phyloP scores from a whole-genome alignment of 2,888 invertebrate species.

The Ectobius pallidus region DNA sequence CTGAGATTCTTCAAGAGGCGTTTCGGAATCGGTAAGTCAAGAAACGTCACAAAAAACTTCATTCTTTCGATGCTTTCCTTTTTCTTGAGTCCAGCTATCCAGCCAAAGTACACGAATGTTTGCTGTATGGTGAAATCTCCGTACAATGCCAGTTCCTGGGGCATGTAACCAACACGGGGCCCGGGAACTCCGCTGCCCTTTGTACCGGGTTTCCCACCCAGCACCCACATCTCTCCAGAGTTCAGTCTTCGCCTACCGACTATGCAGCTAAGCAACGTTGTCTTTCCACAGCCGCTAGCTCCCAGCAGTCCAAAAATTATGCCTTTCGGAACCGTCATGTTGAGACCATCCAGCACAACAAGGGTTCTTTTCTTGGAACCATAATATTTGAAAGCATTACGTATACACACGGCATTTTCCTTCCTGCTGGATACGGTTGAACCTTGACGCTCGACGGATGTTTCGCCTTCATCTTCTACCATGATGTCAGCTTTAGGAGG shows the following conservation, averaged over 20 bases:
- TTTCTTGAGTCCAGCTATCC: constrained; percentile 77
- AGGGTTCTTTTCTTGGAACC: no score
- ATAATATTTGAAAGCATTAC: no score
- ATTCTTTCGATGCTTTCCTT: constrained; percentile 70
- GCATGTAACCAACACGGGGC: constrained; percentile 87
- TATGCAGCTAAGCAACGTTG: constrained; percentile 84
- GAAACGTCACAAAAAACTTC: constrained; percentile 72
- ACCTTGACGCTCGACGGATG: no score
- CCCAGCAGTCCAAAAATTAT: neutral
- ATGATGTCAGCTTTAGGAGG: no score
- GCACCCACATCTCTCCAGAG: constrained; percentile 82
- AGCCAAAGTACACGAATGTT: constrained; percentile 83
- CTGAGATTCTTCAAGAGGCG: constrained; percentile 79
- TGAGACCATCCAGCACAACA: no score
- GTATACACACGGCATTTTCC: no score
- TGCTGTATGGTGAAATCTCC: constrained; percentile 80
- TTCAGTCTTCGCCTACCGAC: constrained; percentile 82
- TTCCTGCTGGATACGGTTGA: no score
- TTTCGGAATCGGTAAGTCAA: constrained; percentile 60
- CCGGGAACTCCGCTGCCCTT: constrained; percentile 87
- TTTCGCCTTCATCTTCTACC: no score
- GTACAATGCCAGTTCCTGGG: constrained; percentile 80
- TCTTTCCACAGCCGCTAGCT: constrained; percentile 66
- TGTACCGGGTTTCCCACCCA: constrained; percentile 83
- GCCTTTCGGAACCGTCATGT: no score